These are phyloP conservation scores for Megaceryle maxima DNA, from an alignment of 2,113 vertebrate species.

Conservation along the genomic window DNA sequence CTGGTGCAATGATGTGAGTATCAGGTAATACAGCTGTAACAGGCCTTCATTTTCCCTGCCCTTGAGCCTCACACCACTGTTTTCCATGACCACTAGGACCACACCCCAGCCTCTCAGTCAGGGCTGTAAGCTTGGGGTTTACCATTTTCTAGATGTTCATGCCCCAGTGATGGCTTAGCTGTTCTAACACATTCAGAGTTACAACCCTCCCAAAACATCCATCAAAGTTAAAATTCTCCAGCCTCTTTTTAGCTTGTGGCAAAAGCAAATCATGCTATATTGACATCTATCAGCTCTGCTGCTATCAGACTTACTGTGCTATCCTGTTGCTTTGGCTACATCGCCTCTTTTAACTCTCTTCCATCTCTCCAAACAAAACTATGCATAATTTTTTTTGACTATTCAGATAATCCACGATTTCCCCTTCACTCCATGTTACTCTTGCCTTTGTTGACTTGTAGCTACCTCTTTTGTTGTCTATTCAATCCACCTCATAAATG, in stretches of 20 bases:
- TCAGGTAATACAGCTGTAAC: not conserved
- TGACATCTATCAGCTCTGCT: not conserved
- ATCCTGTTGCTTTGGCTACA: not conserved
- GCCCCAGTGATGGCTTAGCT: not conserved
- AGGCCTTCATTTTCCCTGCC: not conserved
- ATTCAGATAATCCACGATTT: not conserved
- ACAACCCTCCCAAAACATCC: not conserved
- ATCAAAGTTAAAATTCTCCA: not conserved
- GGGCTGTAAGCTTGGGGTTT: not conserved
- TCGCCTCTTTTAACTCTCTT: not conserved
- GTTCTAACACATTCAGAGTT: not conserved
- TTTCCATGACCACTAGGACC: not conserved
- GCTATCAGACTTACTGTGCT: not conserved
- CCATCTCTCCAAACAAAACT: not conserved
- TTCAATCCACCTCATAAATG: not conserved
- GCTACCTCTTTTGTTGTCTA: not conserved
- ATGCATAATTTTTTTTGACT: not conserved
- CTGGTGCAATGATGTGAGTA: not conserved
- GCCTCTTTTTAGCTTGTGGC: not conserved
- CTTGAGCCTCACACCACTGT: not conserved
- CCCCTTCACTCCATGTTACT: not conserved
- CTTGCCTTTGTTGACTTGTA: not conserved
- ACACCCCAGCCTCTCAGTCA: not conserved
- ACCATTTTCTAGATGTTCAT: not conserved
- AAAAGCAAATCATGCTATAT: not conserved